Base-by-base conservation (phyloP, 2,888 invertebrate genomes). In the Hirtodrosophila trivittata region DNA sequence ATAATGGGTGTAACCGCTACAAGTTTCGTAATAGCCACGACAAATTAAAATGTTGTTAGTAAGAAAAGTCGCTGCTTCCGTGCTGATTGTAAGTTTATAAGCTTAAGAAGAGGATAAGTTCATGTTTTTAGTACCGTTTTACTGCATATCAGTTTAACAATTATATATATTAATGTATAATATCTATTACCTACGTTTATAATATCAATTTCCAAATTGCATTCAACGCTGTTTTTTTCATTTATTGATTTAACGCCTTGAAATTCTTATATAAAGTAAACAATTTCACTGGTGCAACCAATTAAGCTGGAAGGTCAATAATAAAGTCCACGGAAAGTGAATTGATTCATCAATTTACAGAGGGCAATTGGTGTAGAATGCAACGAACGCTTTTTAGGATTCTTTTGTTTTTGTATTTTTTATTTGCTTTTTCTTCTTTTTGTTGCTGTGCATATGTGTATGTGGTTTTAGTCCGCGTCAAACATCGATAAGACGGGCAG, bases 401-500 rank as follows among this genome's bases (percentile, higher is more conserved):
- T 55, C 47, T 45, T 54, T 41, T 55, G 56, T 39, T 72, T 52
- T 46, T 64, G 21, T 50, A 12, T 14, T 50, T 30, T 35, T 28
- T 35, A 28, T 58, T 58, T n/a, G n/a, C n/a, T n/a, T 59, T 49
- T 56, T 50, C 39, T 60, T 54, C 35, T 56, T 47, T 55, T 33
- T 49, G 35, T 46, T 33, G 46, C 39, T 13, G 26, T 25, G n/a
- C n/a, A n/a, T 41, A 1, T 37, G 14, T 39, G 26, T 33, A 25
- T 37, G 42, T 55, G 13, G 46, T 9, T 18, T 46, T 33, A n/a
- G n/a, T 9, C 21, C 46, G 45, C 30, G 26, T 21, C 28, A 49
- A 59, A 64, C 60, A 60, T 77, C 70, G 85, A 68, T 81, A 77
- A 81, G 84, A 59, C 67, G 51, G 52, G 50, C 50, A 49, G 42